These are phyloP conservation scores for Drusus annulatus DNA, from an alignment of 1,140 invertebrate species.

Conservation along the genomic window DNA sequence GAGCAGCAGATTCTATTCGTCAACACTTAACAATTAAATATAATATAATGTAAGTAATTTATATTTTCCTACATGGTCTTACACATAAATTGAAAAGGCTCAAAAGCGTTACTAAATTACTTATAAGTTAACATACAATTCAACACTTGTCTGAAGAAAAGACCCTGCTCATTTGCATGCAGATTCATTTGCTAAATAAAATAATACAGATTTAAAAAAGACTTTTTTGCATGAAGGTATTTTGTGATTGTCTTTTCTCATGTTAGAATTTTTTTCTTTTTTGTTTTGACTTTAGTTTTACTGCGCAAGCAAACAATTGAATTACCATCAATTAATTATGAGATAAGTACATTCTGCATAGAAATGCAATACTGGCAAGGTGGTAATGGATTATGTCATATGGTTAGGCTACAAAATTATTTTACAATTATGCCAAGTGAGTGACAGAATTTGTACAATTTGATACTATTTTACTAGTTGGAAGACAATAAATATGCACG, in stretches of 20 bases:
- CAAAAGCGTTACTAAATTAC: constrained; percentile 35
- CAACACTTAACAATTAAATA: constrained; percentile 56
- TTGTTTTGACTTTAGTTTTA: too few species aligned
- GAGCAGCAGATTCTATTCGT: constrained; percentile 48
- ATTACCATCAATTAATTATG: too few species aligned
- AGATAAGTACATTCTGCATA: too few species aligned
- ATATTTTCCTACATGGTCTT: constrained; percentile 16
- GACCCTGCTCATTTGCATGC: constrained; percentile 27
- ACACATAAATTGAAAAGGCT: constrained; percentile 29
- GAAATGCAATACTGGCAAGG: too few species aligned
- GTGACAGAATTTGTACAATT: not conserved
- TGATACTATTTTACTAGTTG: not conserved
- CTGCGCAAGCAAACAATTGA: too few species aligned
- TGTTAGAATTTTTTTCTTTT: too few species aligned
- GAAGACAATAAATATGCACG: constrained; percentile 10
- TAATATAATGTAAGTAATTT: constrained; percentile 37
- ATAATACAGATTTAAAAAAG: too few species aligned
- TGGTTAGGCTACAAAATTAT: too few species aligned
- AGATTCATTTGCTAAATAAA: not conserved
- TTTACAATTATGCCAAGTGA: not conserved
- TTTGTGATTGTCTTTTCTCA: too few species aligned
- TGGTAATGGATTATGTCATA: too few species aligned
- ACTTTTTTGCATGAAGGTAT: too few species aligned
- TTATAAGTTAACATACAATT: constrained; percentile 4
- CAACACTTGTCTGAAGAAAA: constrained; percentile 5